These are phyloP conservation scores for Pinna nobilis DNA, from an alignment of 1,140 invertebrate species.

Conservation along the genomic window DNA sequence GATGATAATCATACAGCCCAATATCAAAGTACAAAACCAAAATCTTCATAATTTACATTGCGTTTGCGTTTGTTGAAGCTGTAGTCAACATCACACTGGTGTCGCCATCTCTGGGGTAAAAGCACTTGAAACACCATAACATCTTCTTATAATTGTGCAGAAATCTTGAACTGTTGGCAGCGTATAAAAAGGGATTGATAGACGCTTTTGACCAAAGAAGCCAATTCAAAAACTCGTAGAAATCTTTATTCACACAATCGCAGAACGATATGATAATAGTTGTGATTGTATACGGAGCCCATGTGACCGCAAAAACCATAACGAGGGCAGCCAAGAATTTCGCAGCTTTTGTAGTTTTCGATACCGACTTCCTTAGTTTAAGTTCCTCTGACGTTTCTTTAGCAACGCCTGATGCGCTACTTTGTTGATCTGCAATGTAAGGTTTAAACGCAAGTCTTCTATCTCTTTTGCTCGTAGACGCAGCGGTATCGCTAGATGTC, in stretches of 20 bases:
- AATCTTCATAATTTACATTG: too few species aligned
- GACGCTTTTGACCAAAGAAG: conserved; percentile 62
- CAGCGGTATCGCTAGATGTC: too few species aligned
- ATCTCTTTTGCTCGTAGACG: neutral
- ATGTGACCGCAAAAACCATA: conserved; percentile 44
- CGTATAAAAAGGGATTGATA: conserved; percentile 66
- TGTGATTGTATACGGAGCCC: conserved; percentile 54
- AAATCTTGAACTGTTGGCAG: conserved; percentile 50
- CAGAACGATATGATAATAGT: conserved; percentile 54
- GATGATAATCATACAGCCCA: too few species aligned
- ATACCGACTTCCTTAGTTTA: conserved; percentile 1
- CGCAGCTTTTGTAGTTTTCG: conserved; percentile 46
- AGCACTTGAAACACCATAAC: conserved; percentile 27
- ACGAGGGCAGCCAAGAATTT: conserved; percentile 49
- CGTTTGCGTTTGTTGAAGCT: too few species aligned
- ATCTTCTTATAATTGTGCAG: conserved; percentile 49
- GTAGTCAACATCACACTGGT: too few species aligned
- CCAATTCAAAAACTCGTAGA: conserved; percentile 59
- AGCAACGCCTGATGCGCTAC: neutral
- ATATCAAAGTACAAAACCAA: too few species aligned
- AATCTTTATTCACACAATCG: conserved; percentile 41
- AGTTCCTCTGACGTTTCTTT: neutral
- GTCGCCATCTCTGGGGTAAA: neutral
- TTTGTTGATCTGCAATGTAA: neutral
- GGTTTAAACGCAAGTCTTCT: neutral